Conservation (phyloP, 2,797 vertebrate species). For the Tiaroga cobitis region DNA sequence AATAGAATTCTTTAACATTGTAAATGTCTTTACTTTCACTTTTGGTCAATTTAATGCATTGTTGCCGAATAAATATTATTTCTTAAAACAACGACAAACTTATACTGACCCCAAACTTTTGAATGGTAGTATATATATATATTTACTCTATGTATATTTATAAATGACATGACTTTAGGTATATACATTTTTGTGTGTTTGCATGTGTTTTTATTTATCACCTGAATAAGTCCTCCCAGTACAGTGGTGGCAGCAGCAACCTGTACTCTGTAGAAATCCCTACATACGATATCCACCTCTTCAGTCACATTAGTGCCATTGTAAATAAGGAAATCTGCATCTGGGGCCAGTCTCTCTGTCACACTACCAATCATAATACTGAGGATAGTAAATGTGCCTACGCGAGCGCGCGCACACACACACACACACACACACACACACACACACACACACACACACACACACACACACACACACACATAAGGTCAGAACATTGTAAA, state of each 20-base stretch:
- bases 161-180: neutral
- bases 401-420: neutral
- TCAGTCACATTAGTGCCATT: slow-evolving; percentile 79
- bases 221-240: slow-evolving; percentile 92
- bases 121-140: neutral
- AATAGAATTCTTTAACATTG: neutral
- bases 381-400: slow-evolving; percentile 94
- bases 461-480: slow-evolving; percentile 29
- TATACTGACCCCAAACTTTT: neutral
- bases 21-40: neutral
- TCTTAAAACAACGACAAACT: neutral
- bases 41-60: neutral
- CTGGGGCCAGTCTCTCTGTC: slow-evolving; percentile 85
- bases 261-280: slow-evolving; percentile 82
- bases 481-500: neutral
- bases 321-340: slow-evolving; percentile 70
- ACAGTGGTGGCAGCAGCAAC: slow-evolving; percentile 88
- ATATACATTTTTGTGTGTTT: neutral
- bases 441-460: slow-evolving; percentile 33
- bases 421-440: slow-evolving; percentile 24
- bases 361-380: slow-evolving; percentile 97
- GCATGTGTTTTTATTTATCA: slow-evolving; percentile 60
- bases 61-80: neutral
- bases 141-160: neutral
- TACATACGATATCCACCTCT: slow-evolving; percentile 69